Percentiles rank a stretch among this genome's conserved stretches.
Conservation (phyloP, 2,113 vertebrate genomes). For the Oreotragus oreotragus region DNA sequence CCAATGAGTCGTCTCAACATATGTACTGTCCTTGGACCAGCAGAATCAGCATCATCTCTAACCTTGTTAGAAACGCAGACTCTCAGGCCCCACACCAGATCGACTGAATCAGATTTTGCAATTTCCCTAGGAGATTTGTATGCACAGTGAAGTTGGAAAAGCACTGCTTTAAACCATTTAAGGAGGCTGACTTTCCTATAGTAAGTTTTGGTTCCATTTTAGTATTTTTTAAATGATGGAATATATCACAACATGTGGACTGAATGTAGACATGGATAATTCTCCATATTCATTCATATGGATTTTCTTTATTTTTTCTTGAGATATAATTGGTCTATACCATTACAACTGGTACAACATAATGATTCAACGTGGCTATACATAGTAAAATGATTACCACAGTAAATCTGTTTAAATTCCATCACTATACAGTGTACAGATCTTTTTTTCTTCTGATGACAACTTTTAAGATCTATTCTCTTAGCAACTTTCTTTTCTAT, state of each 20-base stretch:
- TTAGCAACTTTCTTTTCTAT: too few relatives aligned
- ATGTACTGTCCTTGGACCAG: neutral
- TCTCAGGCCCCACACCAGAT: neutral
- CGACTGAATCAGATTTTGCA: neutral
- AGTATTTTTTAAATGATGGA: neutral
- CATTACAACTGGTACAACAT: too few relatives aligned
- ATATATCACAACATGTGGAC: fast-evolving
- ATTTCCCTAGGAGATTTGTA: neutral
- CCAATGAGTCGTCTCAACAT: neutral
- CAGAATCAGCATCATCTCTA: neutral
- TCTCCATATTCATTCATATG: neutral
- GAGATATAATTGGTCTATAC: too few relatives aligned
- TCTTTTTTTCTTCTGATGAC: too few relatives aligned
- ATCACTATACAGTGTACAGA: too few relatives aligned
- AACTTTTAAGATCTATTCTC: too few relatives aligned
- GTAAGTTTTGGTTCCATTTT: neutral
- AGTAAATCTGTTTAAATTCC: too few relatives aligned
- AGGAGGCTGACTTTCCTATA: neutral
- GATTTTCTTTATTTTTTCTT: too few relatives aligned
- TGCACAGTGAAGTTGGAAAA: neutral
- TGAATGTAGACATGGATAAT: neutral
- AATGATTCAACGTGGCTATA: too few relatives aligned
- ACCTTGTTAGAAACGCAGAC: neutral
- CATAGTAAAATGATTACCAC: too few relatives aligned
- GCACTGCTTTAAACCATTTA: neutral